Evolutionary conservation across 1,140 invertebrate genomes (phyloP), one percentile per base, ranked within the genome.

Genomic region (Conus betulinus): DNA sequence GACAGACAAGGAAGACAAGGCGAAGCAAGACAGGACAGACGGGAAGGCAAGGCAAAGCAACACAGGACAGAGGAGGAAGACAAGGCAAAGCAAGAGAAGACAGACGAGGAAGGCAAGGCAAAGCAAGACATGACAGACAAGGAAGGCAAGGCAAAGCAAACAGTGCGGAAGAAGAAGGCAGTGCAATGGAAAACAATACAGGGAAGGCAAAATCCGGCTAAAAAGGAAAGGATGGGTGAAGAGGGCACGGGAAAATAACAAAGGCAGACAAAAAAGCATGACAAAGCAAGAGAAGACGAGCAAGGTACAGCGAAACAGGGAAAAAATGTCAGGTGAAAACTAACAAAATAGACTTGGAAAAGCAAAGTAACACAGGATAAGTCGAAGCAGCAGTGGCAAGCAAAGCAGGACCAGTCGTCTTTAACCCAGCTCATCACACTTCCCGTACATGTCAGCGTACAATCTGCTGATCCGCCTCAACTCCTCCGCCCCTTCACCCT

Each of bases 131-230:
- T 8, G 53, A 84, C 17, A 60, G 83, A 67, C 15, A 10, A 52
- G 52, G 83, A 84, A 52, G 57, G 53, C 17, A 17, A 84, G 83
- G 57, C 5, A 57, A 52, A 84, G 83, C 55, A 52, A 84, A 84
- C 3, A 84, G 53, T 7, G 60, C 17, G 83, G 17, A 52, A 23
- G 83, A 55, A 52, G 27, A 52, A 55, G 83, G 27, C 8, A 27
- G 25, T 57, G 53, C 55, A 11, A 84, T 13, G 23, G 8, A 57
- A 11, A 57, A 27, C 7, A 27, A 67, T 5, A 84, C 0, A 57
- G 53, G 57, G 52, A 57, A 23, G 52, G 52, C 13, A 52, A 1
- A 13, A 84, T n/a, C 55, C 6, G 52, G 10, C 25, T 5, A 60
- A 52, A 57, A 20, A 84, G 53, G 57, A 27, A 60, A 51, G 27